A percentile compares a stretch with the other conserved stretches of the same genome.
Conservation (phyloP, 2,113 vertebrate species). For the Oncorhynchus tshawytscha region DNA sequence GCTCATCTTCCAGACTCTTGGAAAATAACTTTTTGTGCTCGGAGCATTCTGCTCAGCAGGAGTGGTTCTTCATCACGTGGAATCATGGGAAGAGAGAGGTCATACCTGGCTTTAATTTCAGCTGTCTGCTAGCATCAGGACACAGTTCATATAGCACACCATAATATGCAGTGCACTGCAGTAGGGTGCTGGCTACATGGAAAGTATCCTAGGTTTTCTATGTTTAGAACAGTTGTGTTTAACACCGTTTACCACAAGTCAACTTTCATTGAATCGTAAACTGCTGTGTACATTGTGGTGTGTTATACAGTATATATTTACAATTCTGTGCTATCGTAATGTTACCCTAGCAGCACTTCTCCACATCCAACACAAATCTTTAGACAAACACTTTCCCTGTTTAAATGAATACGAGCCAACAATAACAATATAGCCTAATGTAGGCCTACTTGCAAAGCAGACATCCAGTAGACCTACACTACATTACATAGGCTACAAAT, state of each 20-base stretch:
- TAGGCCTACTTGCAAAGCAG: too few species aligned
- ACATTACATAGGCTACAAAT: too few species aligned
- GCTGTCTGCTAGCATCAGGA: slow-evolving; percentile 64
- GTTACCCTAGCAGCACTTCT: too few species aligned
- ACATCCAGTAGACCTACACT: too few species aligned
- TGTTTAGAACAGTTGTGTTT: too few species aligned
- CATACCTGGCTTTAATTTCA: slow-evolving; percentile 71
- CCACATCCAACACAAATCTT: too few species aligned
- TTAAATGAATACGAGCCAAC: too few species aligned
- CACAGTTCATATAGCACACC: slow-evolving; percentile 61
- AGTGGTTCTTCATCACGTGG: slow-evolving; percentile 48
- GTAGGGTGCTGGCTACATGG: slow-evolving; percentile 24
- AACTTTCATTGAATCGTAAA: neutral
- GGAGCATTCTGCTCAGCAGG: slow-evolving; percentile 54
- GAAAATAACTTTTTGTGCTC: slow-evolving; percentile 21
- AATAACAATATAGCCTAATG: too few species aligned
- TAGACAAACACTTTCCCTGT: too few species aligned
- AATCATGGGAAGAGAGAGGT: slow-evolving; percentile 54
- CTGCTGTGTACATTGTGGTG: too few species aligned
- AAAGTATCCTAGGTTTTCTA: neutral
- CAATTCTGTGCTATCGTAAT: too few species aligned
- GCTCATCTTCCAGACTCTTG: slow-evolving; percentile 8
- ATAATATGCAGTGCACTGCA: slow-evolving; percentile 62
- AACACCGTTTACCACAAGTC: neutral
- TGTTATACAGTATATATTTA: too few species aligned